These are phyloP conservation scores for Drosophila birchii DNA, from an alignment of 2,888 invertebrate species.

Conservation along the genomic window DNA sequence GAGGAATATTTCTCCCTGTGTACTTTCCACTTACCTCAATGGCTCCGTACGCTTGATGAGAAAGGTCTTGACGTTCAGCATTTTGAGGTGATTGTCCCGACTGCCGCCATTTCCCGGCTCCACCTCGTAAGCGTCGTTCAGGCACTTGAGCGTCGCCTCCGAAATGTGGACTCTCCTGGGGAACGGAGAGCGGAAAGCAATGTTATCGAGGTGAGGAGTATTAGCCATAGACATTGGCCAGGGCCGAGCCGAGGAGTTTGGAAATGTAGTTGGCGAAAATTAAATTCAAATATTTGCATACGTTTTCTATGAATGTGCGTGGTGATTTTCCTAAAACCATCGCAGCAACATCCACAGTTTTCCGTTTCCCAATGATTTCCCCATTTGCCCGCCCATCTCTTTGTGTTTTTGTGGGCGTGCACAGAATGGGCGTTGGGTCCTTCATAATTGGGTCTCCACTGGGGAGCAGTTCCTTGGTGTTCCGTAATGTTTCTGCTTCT, in stretches of 20 bases:
- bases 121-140: slow-evolving; percentile 95
- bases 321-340: slow-evolving; percentile 37
- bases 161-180: slow-evolving; percentile 97
- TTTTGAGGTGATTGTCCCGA: slow-evolving; percentile 93
- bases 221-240: slow-evolving; percentile 20
- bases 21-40: slow-evolving; percentile 85
- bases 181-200: not conserved
- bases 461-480: slow-evolving; percentile 10
- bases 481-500: slow-evolving; percentile 14
- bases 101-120: slow-evolving; percentile 95
- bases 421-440: slow-evolving; percentile 33
- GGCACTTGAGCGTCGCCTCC: slow-evolving; percentile 92
- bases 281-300: slow-evolving; percentile 77
- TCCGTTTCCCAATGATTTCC: slow-evolving; percentile 9
- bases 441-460: slow-evolving; percentile 66
- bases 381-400: slow-evolving; percentile 31
- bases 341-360: not conserved
- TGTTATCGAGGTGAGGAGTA: slow-evolving; percentile 1
- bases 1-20: slow-evolving; percentile 3
- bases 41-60: slow-evolving; percentile 94
- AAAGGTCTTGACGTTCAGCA: slow-evolving; percentile 94
- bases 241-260: slow-evolving; percentile 3
- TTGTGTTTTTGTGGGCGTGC: slow-evolving; percentile 35
- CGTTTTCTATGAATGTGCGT: slow-evolving; percentile 67
- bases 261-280: slow-evolving; percentile 71